A percentile compares a stretch with the other conserved stretches of the same genome.
phyloP scores from a whole-genome alignment of 2,888 invertebrate genomes.

The Pyrocoelia pectoralis region DNA sequence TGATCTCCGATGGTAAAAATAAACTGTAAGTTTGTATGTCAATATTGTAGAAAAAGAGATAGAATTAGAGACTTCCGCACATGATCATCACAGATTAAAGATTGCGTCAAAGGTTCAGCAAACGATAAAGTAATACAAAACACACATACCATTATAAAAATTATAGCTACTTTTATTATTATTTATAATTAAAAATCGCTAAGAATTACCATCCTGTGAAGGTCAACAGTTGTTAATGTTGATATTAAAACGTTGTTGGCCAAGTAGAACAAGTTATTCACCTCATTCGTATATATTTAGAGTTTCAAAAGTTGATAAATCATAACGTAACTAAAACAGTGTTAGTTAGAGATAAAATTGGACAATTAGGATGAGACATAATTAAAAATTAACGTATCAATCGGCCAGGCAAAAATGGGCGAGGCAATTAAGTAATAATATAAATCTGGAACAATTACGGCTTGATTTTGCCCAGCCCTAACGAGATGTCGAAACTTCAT shows the following conservation, averaged over 20 bases:
- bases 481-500: slow-evolving; percentile 31
- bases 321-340: slow-evolving; percentile 1
- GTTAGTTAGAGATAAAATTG: too few relatives aligned
- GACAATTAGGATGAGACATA: too few relatives aligned
- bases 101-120: neutral
- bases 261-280: slow-evolving; percentile 37
- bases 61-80: neutral
- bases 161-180: slow-evolving; percentile 11
- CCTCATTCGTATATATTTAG: slow-evolving; percentile 33
- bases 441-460: slow-evolving; percentile 42
- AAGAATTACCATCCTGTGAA: slow-evolving; percentile 32
- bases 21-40: too few relatives aligned
- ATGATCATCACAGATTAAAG: neutral
- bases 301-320: slow-evolving; percentile 18
- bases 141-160: slow-evolving; percentile 1
- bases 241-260: slow-evolving; percentile 26
- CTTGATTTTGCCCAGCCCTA: slow-evolving; percentile 41
- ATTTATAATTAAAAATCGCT: slow-evolving; percentile 24
- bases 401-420: slow-evolving; percentile 21
- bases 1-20: too few relatives aligned
- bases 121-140: neutral
- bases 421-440: slow-evolving; percentile 30
- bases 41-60: neutral
- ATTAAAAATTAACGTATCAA: slow-evolving; percentile 15
- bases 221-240: slow-evolving; percentile 28